Conservation (phyloP, 2,888 invertebrate genomes). For the Cactoblastis cactorum region DNA sequence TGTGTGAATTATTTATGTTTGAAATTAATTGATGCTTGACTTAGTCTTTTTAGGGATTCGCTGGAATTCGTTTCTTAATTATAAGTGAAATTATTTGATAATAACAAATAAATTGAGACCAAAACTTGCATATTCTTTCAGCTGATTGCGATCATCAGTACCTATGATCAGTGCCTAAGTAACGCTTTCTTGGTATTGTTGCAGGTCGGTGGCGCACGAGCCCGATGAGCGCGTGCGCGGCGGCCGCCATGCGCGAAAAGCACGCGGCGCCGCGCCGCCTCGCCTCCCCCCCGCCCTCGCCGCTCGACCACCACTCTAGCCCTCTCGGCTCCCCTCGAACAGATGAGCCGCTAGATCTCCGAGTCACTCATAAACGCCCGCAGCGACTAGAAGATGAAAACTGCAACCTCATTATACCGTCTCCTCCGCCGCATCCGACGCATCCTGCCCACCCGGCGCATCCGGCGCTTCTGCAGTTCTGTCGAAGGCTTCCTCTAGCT, state of each 20-base stretch:
- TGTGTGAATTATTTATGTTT: too few relatives aligned
- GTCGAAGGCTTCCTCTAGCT: conserved; percentile 66
- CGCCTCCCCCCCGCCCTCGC: conserved; percentile 76
- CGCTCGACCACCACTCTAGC: conserved; percentile 70
- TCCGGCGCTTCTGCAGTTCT: conserved; percentile 69
- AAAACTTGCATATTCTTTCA: too few relatives aligned
- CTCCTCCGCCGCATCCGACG: conserved; percentile 76
- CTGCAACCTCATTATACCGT: conserved; percentile 86
- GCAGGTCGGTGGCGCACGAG: conserved; percentile 78
- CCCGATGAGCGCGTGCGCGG: conserved; percentile 87
- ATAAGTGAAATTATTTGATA: too few relatives aligned
- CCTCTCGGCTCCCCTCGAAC: conserved; percentile 69
- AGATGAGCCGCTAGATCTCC: conserved; percentile 92
- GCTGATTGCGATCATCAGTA: too few relatives aligned
- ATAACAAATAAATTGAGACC: too few relatives aligned
- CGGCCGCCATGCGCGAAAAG: conserved; percentile 90
- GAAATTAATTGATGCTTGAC: too few relatives aligned
- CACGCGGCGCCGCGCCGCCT: conserved; percentile 95
- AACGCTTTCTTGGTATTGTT: conserved; percentile 39
- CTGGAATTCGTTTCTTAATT: too few relatives aligned
- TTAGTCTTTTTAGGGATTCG: too few relatives aligned
- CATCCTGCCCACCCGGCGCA: conserved; percentile 82
- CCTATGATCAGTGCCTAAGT: not conserved
- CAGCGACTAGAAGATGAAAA: conserved; percentile 89
- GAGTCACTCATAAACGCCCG: conserved; percentile 90